phyloP scores from a whole-genome alignment of 1,140 invertebrate genomes.

The Teleogryllus occipitalis region DNA sequence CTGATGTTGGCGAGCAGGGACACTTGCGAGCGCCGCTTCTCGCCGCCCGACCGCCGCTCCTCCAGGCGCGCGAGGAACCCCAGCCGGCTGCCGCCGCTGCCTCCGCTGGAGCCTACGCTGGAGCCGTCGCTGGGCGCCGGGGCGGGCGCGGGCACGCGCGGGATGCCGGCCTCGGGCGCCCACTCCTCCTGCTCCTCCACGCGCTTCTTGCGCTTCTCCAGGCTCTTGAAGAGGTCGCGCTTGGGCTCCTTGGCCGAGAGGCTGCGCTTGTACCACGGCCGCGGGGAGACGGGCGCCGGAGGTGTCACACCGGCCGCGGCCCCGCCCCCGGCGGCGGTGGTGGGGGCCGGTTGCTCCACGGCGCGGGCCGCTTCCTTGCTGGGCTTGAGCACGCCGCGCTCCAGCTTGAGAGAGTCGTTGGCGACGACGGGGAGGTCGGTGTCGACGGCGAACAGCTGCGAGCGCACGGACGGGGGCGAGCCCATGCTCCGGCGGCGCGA shows the following conservation, averaged over 20 bases:
- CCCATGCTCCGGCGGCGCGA: constrained; percentile 18
- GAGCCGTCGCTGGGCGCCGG: constrained; percentile 23
- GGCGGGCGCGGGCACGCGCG: constrained; percentile 17
- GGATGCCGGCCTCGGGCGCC: constrained; percentile 30
- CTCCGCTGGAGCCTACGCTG: constrained; percentile 10
- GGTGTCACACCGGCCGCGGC: background rate
- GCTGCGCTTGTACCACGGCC: constrained; percentile 57
- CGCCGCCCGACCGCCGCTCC: constrained; percentile 30
- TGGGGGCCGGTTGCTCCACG: background rate
- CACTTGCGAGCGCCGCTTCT: constrained; percentile 49
- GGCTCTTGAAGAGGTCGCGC: constrained; percentile 20
- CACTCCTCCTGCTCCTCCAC: constrained; percentile 29
- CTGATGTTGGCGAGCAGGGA: constrained; percentile 69
- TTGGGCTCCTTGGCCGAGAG: constrained; percentile 25
- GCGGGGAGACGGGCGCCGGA: constrained; percentile 39
- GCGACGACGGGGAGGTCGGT: constrained; percentile 27
- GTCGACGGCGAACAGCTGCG: constrained; percentile 8
- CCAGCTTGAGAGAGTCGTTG: constrained; percentile 41
- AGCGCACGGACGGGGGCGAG: constrained; percentile 16
- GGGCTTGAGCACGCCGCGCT: constrained; percentile 38
- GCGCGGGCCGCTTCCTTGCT: constrained; percentile 24
- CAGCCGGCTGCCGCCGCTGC: constrained; percentile 29
- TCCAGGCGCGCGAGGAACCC: constrained; percentile 30
- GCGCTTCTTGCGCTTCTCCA: constrained; percentile 24
- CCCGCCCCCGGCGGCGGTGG: background rate